phyloP scores from a whole-genome alignment of 2,797 vertebrate species.

The Paedocypris micromegethes region DNA sequence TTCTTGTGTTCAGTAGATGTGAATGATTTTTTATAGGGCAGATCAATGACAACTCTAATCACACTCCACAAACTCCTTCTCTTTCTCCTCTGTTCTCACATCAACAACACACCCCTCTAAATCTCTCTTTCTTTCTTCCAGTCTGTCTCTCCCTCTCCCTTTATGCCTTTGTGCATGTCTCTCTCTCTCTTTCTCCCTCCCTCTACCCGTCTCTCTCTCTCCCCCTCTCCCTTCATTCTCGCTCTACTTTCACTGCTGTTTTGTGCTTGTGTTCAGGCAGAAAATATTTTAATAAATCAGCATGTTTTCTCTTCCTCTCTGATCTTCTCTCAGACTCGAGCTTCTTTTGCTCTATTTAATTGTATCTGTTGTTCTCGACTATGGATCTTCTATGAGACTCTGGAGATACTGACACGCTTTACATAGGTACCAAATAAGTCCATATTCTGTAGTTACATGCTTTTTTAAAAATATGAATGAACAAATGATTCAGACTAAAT shows the following conservation, averaged over 20 bases:
- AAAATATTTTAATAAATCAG: conserved; percentile 44
- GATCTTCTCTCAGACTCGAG: conserved; percentile 11
- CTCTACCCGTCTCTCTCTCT: neutral
- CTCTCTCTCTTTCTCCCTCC: neutral
- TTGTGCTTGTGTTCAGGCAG: conserved; percentile 32
- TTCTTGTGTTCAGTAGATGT: conserved; percentile 53
- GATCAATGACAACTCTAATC: conserved; percentile 68
- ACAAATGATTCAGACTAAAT: no score
- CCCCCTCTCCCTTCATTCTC: conserved; percentile 8
- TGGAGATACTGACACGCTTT: conserved; percentile 43
- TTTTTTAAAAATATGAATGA: no score
- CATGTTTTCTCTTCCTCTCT: conserved; percentile 30
- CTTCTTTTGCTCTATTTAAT: conserved; percentile 36
- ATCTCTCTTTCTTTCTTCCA: conserved; percentile 27
- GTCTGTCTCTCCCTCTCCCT: conserved; percentile 2
- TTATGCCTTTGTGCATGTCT: neutral
- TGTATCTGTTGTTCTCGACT: no score
- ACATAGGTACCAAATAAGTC: no score
- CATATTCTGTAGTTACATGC: no score
- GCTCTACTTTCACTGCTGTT: conserved; percentile 33
- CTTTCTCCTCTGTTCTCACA: conserved; percentile 25
- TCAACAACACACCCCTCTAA: conserved; percentile 30
- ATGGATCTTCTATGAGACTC: neutral
- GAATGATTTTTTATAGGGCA: conserved; percentile 61
- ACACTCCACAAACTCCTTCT: conserved; percentile 46